phyloP scores from a whole-genome alignment of 2,113 vertebrate species.

The Xiphophorus hellerii region DNA sequence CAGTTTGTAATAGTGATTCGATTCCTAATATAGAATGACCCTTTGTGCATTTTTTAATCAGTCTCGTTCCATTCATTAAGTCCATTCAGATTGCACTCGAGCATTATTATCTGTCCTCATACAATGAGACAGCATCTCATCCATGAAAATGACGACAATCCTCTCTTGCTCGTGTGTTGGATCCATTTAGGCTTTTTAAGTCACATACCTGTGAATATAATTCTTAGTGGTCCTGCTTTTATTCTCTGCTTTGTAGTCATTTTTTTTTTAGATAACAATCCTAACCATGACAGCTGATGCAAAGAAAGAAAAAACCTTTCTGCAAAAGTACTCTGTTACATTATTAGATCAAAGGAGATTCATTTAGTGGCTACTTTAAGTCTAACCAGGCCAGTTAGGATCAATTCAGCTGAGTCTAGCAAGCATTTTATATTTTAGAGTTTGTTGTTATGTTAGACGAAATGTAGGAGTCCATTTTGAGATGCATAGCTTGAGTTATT shows the following conservation, averaged over 20 bases:
- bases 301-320: neutral
- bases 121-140: conserved; percentile 49
- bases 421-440: neutral
- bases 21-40: conserved; percentile 25
- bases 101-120: conserved; percentile 53
- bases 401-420: neutral
- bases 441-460: neutral
- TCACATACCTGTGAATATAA: conserved; percentile 29
- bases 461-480: neutral
- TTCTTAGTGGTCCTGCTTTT: conserved; percentile 42
- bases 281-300: conserved; percentile 9
- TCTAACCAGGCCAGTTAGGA: no score
- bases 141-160: conserved; percentile 35
- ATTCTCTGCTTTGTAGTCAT: conserved; percentile 34
- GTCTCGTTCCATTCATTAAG: conserved; percentile 49
- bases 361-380: no score
- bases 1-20: conserved; percentile 34
- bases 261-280: conserved; percentile 34
- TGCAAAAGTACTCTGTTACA: neutral
- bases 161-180: conserved; percentile 35
- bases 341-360: neutral
- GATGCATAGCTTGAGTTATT: neutral
- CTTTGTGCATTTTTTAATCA: conserved; percentile 51
- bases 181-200: conserved; percentile 16
- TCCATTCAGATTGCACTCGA: conserved; percentile 30